Conservation (phyloP, 2,888 invertebrate genomes). For the Strigamia maritima region DNA sequence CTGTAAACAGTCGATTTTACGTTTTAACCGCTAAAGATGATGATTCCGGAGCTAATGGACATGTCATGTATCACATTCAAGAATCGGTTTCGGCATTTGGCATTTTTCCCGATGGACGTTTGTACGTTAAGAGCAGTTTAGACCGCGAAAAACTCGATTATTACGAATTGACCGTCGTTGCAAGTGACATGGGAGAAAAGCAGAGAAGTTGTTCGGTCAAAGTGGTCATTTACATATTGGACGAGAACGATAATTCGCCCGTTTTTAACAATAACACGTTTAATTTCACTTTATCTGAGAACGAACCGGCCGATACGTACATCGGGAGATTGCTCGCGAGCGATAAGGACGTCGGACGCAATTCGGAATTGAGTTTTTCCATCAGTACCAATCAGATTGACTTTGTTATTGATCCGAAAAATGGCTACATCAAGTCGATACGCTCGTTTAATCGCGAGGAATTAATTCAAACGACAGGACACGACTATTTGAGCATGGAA, state of each 20-base stretch:
- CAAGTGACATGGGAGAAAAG: conserved; percentile 74
- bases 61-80: conserved; percentile 74
- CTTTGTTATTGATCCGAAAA: conserved; percentile 82
- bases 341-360: conserved; percentile 85
- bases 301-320: conserved; percentile 82
- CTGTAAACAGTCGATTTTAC: conserved; percentile 86
- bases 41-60: conserved; percentile 77
- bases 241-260: conserved; percentile 95
- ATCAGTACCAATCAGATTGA: conserved; percentile 64
- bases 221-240: conserved; percentile 86
- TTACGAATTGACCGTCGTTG: conserved; percentile 81
- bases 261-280: conserved; percentile 87
- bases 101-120: conserved; percentile 88
- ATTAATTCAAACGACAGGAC: conserved; percentile 70
- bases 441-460: conserved; percentile 86
- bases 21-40: conserved; percentile 83
- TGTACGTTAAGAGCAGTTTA: conserved; percentile 79
- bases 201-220: conserved; percentile 76
- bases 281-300: conserved; percentile 82
- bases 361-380: conserved; percentile 83
- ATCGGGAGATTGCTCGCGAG: conserved; percentile 86
- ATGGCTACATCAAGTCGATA: conserved; percentile 83
- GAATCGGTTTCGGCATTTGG: conserved; percentile 77
- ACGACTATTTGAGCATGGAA: conserved; percentile 76
- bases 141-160: conserved; percentile 89